Percentiles rank a stretch among this genome's conserved stretches.
Conservation (phyloP, 1,140 invertebrate genomes). For the Solenopsis fugax region DNA sequence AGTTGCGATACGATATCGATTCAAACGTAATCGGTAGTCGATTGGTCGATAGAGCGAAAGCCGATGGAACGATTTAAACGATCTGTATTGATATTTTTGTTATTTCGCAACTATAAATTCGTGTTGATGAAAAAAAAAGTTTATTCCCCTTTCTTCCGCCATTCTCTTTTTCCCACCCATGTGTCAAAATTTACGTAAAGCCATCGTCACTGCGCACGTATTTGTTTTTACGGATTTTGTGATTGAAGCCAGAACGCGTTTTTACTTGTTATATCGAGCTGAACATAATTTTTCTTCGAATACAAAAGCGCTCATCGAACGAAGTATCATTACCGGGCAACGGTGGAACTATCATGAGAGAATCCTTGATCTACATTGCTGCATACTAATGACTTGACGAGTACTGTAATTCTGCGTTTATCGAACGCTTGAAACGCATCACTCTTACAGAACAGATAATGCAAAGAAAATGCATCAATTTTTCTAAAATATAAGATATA, state of each 20-base stretch:
- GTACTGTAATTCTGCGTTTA: slow-evolving; percentile 29
- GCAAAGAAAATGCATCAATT: neutral
- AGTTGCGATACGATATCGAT: slow-evolving; percentile 8
- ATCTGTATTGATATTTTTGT: slow-evolving; percentile 19
- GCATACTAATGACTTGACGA: slow-evolving; percentile 30
- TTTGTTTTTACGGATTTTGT: neutral
- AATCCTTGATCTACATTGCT: slow-evolving; percentile 63
- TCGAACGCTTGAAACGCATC: slow-evolving; percentile 1
- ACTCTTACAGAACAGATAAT: neutral
- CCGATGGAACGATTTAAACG: slow-evolving; percentile 72
- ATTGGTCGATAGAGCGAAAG: slow-evolving; percentile 57
- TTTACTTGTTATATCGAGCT: slow-evolving; percentile 17
- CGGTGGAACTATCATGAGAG: slow-evolving; percentile 27
- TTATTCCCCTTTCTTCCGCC: slow-evolving; percentile 8
- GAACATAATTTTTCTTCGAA: slow-evolving; percentile 33
- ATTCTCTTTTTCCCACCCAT: slow-evolving; percentile 22
- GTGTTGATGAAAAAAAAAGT: slow-evolving; percentile 32
- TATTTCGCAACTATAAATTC: slow-evolving; percentile 22
- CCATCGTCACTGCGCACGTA: slow-evolving; percentile 6
- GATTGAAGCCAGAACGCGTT: slow-evolving; percentile 49
- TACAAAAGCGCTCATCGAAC: slow-evolving; percentile 23
- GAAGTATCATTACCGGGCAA: slow-evolving; percentile 52
- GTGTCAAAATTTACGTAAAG: neutral
- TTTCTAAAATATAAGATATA: neutral
- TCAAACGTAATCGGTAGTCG: neutral